phyloP scores from a whole-genome alignment of 2,113 vertebrate species.

The Capreolus pygargus region DNA sequence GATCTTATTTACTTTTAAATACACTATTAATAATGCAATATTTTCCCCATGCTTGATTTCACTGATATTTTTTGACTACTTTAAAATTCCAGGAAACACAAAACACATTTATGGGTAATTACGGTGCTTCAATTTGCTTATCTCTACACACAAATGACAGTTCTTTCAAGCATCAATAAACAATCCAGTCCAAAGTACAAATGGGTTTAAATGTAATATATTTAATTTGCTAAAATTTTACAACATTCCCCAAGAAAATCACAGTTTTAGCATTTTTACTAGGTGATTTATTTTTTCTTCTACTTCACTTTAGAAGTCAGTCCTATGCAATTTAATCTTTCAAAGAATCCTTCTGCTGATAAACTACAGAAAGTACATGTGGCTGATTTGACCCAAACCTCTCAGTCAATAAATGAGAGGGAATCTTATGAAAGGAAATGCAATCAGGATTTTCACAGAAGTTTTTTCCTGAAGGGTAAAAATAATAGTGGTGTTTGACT shows the following conservation, averaged over 20 bases:
- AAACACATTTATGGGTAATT: conserved; percentile 22
- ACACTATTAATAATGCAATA: conserved; percentile 27
- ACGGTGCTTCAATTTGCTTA: conserved; percentile 33
- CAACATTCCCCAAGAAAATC: conserved; percentile 59
- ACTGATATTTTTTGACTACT: conserved; percentile 30
- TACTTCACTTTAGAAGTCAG: conserved; percentile 41
- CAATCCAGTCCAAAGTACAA: conserved; percentile 18
- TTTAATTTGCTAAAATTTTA: conserved; percentile 64
- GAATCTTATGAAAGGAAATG: conserved; percentile 57
- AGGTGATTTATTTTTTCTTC: conserved; percentile 49
- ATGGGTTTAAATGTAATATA: conserved; percentile 24
- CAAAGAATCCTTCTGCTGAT: conserved; percentile 57
- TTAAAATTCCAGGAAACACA: neutral
- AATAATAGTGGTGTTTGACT: conserved; percentile 54
- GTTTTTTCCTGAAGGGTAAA: conserved; percentile 72
- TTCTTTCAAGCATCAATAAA: conserved; percentile 45
- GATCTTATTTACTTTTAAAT: neutral
- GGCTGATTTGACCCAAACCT: conserved; percentile 51
- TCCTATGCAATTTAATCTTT: conserved; percentile 51
- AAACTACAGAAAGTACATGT: conserved; percentile 65
- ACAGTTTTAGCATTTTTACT: conserved; percentile 47
- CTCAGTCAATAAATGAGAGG: conserved; percentile 59
- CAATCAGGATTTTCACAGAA: conserved; percentile 65
- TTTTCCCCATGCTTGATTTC: conserved; percentile 42
- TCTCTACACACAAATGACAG: neutral